Conservation (phyloP, 2,113 vertebrate species). For the Hippoglossus stenolepis region DNA sequence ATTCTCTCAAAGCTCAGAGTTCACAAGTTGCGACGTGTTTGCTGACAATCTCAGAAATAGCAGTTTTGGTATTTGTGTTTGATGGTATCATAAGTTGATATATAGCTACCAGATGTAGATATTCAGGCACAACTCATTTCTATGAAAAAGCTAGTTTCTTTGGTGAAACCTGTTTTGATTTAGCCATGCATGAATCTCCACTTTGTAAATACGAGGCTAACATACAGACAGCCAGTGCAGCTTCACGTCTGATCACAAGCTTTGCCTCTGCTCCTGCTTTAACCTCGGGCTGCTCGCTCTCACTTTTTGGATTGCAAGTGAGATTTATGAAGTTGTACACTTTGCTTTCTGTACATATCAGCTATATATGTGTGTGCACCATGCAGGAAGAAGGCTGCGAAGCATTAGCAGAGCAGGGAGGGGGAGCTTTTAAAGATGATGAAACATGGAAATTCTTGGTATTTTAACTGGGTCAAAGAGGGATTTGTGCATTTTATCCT, state of each 20-base stretch:
- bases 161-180: neutral
- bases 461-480: slow-evolving; percentile 58
- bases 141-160: neutral
- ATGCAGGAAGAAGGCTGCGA: neutral
- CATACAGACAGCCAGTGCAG: neutral
- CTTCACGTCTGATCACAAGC: slow-evolving; percentile 15
- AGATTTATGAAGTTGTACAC: neutral
- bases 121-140: neutral
- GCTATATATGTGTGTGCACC: neutral
- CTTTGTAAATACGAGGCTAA: neutral
- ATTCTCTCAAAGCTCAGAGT: too few species aligned
- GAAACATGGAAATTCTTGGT: slow-evolving; percentile 50
- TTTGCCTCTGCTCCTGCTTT: neutral
- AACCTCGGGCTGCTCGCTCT: neutral
- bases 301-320: neutral
- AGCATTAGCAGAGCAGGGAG: slow-evolving; percentile 1
- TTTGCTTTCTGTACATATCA: neutral
- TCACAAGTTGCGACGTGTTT: too few species aligned
- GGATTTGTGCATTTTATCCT: slow-evolving; percentile 51
- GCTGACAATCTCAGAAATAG: too few species aligned
- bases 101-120: too few species aligned
- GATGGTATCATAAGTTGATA: too few species aligned
- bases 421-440: slow-evolving; percentile 3
- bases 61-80: too few species aligned
- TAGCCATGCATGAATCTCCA: neutral